phyloP scores from a whole-genome alignment of 2,888 invertebrate genomes.

The Schrankia costaestrigalis region DNA sequence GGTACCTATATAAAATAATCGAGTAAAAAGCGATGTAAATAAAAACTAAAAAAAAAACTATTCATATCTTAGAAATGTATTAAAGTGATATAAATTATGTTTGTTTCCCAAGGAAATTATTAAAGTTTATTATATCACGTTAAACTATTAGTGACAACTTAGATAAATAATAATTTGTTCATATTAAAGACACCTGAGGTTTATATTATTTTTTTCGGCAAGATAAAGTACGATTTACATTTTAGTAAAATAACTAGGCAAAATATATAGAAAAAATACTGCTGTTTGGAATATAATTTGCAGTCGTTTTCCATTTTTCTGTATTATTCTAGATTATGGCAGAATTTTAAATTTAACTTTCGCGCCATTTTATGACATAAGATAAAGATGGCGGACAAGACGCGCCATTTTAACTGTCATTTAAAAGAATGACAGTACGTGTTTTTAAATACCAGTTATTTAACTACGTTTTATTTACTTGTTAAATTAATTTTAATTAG shows the following conservation, averaged over 20 bases:
- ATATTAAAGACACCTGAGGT: slow-evolving; percentile 35
- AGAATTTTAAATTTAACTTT: no score
- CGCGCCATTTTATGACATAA: slow-evolving; percentile 14
- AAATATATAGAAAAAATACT: no score
- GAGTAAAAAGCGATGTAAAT: slow-evolving; percentile 56
- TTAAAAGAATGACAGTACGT: neutral
- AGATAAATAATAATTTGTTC: slow-evolving; percentile 44
- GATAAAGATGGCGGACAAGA: slow-evolving; percentile 5
- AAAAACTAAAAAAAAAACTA: slow-evolving; percentile 70
- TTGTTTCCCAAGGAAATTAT: slow-evolving; percentile 77
- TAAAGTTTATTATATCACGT: slow-evolving; percentile 71
- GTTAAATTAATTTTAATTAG: slow-evolving; percentile 29
- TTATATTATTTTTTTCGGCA: no score
- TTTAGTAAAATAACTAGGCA: no score
- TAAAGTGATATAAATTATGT: slow-evolving; percentile 69
- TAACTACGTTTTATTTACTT: slow-evolving; percentile 20
- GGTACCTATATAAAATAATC: slow-evolving; percentile 22
- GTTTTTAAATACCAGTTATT: neutral
- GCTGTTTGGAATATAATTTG: no score
- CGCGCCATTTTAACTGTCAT: slow-evolving; percentile 3
- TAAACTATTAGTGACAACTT: slow-evolving; percentile 67
- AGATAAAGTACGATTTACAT: no score
- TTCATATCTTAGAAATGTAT: slow-evolving; percentile 77
- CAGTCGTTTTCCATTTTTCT: no score
- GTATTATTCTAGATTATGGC: no score